These are phyloP conservation scores for Anarhynchus alexandrinus DNA, from an alignment of 2,113 vertebrate genomes.

Conservation along the genomic window DNA sequence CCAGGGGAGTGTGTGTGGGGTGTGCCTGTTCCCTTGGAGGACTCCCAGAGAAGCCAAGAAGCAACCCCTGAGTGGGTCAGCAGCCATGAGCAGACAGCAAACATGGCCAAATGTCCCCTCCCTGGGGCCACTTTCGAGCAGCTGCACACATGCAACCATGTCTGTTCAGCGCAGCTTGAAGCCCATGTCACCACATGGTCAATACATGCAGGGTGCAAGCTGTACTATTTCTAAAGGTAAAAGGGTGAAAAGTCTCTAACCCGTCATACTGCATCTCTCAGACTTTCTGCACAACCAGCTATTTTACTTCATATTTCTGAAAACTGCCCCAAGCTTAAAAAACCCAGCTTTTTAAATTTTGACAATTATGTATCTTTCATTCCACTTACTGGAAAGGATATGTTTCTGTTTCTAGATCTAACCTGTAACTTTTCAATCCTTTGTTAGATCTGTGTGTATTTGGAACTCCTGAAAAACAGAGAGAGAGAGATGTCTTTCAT, in stretches of 20 bases:
- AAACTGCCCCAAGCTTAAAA: background rate
- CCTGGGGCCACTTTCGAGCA: background rate
- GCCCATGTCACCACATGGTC: accelerated
- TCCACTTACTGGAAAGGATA: background rate
- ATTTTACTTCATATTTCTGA: background rate
- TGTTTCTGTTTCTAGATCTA: background rate
- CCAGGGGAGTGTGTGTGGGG: too few relatives aligned
- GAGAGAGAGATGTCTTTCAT: background rate
- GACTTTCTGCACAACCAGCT: background rate
- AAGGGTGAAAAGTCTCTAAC: background rate
- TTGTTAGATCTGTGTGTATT: background rate
- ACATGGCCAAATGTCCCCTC: background rate
- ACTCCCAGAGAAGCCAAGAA: background rate
- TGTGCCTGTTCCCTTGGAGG: background rate
- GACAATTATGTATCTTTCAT: background rate
- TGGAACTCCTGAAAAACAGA: too few relatives aligned
- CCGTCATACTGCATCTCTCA: background rate
- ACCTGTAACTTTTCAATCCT: background rate
- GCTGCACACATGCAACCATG: accelerated
- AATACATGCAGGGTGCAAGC: accelerated
- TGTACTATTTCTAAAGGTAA: background rate
- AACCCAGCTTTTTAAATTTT: background rate
- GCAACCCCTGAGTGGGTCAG: background rate
- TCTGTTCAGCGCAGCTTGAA: accelerated
- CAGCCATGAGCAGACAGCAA: background rate